phyloP scores from a whole-genome alignment of 2,888 invertebrate species.

The Ophion ellenae region DNA sequence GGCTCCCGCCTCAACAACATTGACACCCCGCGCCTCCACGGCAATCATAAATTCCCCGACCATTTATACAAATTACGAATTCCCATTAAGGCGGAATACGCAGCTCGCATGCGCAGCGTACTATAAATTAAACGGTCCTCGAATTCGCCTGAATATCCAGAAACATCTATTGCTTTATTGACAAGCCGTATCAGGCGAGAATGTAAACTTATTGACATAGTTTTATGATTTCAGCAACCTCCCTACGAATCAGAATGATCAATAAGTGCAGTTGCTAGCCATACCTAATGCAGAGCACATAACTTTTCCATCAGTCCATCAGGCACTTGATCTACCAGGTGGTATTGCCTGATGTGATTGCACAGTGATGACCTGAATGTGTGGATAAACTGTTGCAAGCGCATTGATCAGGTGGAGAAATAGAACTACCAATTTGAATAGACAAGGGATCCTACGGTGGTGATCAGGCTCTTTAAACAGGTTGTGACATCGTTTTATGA shows the following conservation, averaged over 20 bases:
- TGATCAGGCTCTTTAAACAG: too few species aligned
- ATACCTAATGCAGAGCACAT: neutral
- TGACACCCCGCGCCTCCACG: slow-evolving; percentile 38
- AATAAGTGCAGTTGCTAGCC: neutral
- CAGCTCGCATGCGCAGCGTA: slow-evolving; percentile 68
- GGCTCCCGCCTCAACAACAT: slow-evolving; percentile 20
- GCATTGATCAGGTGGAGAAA: too few species aligned
- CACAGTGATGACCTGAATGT: too few species aligned
- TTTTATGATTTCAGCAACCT: neutral
- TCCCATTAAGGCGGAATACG: slow-evolving; percentile 74
- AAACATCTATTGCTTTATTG: slow-evolving; percentile 15
- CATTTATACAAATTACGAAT: slow-evolving; percentile 79
- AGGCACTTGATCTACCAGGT: too few species aligned
- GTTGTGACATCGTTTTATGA: too few species aligned
- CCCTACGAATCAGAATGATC: neutral
- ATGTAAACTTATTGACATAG: slow-evolving; percentile 4
- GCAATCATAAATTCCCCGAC: slow-evolving; percentile 75
- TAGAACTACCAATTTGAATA: too few species aligned
- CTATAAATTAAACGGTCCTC: slow-evolving; percentile 74
- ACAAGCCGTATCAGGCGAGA: neutral
- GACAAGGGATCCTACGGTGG: too few species aligned
- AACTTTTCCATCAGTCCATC: too few species aligned
- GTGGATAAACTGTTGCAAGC: too few species aligned
- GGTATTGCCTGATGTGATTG: too few species aligned
- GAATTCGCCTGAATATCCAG: slow-evolving; percentile 51